Conservation (phyloP, 1,140 invertebrate species). For the Dreissena polymorpha region DNA sequence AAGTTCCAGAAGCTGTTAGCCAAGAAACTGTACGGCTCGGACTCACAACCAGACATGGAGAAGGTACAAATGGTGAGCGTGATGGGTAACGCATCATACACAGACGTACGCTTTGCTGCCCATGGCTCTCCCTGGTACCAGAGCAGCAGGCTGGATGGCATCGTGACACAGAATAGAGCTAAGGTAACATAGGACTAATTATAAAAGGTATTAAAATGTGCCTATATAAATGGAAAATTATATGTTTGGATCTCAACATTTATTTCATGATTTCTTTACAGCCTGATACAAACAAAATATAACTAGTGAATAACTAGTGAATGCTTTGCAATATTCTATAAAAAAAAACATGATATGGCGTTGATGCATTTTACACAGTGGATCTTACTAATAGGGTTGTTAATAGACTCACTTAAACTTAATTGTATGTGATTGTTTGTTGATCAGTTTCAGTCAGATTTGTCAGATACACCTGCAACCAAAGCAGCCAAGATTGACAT, state of each 20-base stretch:
- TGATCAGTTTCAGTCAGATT: too few species aligned
- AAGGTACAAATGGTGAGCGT: conserved; percentile 98
- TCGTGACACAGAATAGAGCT: conserved; percentile 94
- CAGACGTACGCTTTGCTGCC: conserved; percentile 94
- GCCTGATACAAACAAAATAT: too few species aligned
- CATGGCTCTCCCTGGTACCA: conserved; percentile 98
- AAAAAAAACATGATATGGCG: too few species aligned
- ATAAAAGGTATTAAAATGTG: background rate
- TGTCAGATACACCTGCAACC: background rate
- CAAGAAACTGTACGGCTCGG: conserved; percentile 83
- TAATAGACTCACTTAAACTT: too few species aligned
- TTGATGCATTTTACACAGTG: too few species aligned
- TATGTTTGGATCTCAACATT: too few species aligned
- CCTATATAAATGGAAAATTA: background rate
- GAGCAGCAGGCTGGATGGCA: conserved; percentile 94
- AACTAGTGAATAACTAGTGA: too few species aligned
- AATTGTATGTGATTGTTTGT: too few species aligned
- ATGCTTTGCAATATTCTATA: too few species aligned
- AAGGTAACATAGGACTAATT: conserved; percentile 82
- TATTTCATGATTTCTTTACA: too few species aligned
- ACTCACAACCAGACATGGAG: conserved; percentile 85
- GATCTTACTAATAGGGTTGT: too few species aligned
- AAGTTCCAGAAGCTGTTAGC: conserved; percentile 78
- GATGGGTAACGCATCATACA: conserved; percentile 50
- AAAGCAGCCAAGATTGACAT: conserved; percentile 93